These are phyloP conservation scores for Bagarius yarrelli DNA, from an alignment of 2,113 vertebrate species.

Conservation along the genomic window DNA sequence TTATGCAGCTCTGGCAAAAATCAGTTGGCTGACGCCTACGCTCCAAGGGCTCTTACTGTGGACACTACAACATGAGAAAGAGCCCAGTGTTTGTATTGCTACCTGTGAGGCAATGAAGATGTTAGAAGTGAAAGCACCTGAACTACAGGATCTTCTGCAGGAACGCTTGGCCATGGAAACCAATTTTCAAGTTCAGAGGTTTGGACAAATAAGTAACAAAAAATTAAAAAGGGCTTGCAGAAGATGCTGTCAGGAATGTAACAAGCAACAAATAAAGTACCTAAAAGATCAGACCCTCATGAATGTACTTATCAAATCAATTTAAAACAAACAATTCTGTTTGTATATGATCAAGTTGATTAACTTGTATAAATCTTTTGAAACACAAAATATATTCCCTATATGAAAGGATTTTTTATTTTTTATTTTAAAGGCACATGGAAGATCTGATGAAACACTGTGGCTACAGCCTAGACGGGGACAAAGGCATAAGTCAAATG, in stretches of 20 bases:
- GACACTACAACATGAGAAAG: conserved; percentile 69
- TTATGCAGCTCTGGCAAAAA: conserved; percentile 67
- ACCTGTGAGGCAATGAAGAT: conserved; percentile 67
- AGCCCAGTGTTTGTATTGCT: conserved; percentile 69
- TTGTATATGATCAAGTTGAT: neutral
- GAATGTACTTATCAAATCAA: neutral
- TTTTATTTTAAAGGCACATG: conserved; percentile 45
- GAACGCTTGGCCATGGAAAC: conserved; percentile 66
- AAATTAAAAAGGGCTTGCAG: neutral
- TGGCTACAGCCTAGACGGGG: conserved; percentile 45
- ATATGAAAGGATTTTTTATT: neutral
- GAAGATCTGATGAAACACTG: conserved; percentile 36
- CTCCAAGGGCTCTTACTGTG: conserved; percentile 69
- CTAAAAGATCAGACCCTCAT: neutral
- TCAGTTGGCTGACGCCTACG: conserved; percentile 63
- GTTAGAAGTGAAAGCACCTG: conserved; percentile 60
- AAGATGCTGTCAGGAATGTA: neutral
- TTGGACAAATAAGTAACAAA: neutral
- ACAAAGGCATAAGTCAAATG: conserved; percentile 36
- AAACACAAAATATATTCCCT: neutral
- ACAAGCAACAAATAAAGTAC: neutral
- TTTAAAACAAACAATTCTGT: neutral
- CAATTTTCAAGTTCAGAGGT: conserved; percentile 49
- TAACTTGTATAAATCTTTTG: neutral
- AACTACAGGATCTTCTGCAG: conserved; percentile 64